Conservation (phyloP, 2,797 vertebrate species). For the Ciconia nigra region DNA sequence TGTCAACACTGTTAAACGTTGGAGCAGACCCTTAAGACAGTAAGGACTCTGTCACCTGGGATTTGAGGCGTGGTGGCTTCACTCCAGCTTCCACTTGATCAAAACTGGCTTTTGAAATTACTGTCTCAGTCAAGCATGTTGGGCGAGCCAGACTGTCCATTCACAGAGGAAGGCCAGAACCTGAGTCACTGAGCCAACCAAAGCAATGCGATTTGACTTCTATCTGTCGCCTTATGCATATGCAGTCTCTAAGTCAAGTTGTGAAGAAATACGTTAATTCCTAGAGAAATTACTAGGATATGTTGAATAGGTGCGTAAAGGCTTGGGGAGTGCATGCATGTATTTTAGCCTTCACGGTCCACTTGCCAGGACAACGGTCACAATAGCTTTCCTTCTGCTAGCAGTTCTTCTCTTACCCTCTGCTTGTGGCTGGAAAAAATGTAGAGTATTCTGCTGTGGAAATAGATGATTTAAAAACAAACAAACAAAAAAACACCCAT, state of each 20-base stretch:
- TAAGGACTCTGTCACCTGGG: background rate
- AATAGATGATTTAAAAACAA: background rate
- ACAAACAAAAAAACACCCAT: background rate
- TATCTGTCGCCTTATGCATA: background rate
- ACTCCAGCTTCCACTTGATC: background rate
- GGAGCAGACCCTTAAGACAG: background rate
- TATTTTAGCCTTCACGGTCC: background rate
- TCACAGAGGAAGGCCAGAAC: background rate
- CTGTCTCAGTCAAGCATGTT: background rate
- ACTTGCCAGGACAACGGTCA: slow-evolving; percentile 22
- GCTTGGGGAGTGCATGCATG: background rate
- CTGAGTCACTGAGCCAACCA: background rate
- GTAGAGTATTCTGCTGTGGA: background rate
- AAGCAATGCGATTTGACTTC: background rate
- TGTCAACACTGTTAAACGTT: background rate
- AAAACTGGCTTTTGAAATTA: background rate
- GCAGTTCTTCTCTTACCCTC: background rate
- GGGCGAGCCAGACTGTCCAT: background rate
- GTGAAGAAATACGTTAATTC: slow-evolving; percentile 8
- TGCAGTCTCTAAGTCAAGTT: background rate
- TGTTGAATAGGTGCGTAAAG: background rate
- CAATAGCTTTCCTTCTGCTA: background rate
- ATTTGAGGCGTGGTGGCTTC: background rate
- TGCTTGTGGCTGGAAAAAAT: background rate
- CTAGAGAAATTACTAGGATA: background rate